Percentiles rank a stretch among this genome's conserved stretches.
These are phyloP conservation scores for Amphimallon solstitiale DNA, from an alignment of 2,888 invertebrate species.

Conservation along the genomic window DNA sequence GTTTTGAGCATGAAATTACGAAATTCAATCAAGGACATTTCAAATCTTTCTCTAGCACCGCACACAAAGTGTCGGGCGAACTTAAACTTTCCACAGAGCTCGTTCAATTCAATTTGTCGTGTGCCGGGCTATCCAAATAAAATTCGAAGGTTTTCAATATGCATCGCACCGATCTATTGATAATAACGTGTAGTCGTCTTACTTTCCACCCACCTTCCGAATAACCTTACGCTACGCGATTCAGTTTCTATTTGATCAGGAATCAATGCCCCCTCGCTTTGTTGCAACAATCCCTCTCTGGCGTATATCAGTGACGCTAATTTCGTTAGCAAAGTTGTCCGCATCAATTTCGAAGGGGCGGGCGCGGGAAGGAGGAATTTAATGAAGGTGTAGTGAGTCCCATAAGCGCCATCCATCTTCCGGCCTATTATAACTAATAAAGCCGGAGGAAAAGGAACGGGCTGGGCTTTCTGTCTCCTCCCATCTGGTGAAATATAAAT, in stretches of 20 bases:
- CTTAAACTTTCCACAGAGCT: background rate
- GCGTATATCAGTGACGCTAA: slow-evolving; percentile 14
- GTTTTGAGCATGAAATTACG: too few relatives aligned
- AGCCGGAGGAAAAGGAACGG: too few relatives aligned
- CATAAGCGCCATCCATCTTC: slow-evolving; percentile 12
- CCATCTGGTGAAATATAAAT: too few relatives aligned
- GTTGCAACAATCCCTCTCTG: slow-evolving; percentile 4
- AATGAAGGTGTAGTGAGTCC: slow-evolving; percentile 26
- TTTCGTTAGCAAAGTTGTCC: slow-evolving; percentile 27
- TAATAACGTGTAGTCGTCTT: background rate
- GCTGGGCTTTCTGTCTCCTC: too few relatives aligned
- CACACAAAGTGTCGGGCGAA: background rate
- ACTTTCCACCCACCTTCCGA: background rate
- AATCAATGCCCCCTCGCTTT: slow-evolving; percentile 20
- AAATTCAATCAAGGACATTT: too few relatives aligned
- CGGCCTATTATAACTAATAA: slow-evolving; percentile 6
- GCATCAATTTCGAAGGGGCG: slow-evolving; percentile 18
- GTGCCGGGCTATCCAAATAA: background rate
- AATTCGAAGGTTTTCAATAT: slow-evolving; percentile 5
- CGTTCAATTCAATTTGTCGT: slow-evolving; percentile 6
- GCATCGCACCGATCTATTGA: background rate
- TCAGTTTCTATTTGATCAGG: slow-evolving; percentile 11
- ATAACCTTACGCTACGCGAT: background rate
- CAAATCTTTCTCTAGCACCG: background rate
- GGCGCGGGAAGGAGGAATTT: too few relatives aligned